phyloP scores from a whole-genome alignment of 2,888 invertebrate genomes.

The Choristoneura rosaceana region DNA sequence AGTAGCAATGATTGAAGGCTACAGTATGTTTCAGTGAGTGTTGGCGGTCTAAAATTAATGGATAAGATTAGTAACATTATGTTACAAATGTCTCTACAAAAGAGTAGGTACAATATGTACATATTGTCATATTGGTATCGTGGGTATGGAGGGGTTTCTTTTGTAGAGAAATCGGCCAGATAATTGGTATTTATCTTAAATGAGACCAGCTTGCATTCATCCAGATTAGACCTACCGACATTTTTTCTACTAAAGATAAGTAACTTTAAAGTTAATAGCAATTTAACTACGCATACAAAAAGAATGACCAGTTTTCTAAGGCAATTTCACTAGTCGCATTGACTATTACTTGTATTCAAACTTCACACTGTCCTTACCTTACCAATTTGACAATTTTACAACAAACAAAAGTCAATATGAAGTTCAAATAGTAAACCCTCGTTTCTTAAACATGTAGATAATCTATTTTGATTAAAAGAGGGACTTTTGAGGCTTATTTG shows the following conservation, averaged over 20 bases:
- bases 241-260: conserved; percentile 32
- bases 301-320: conserved; percentile 35
- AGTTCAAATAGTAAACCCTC: conserved; percentile 17
- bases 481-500: conserved; percentile 16
- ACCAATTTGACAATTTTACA: neutral
- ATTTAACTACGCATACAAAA: conserved; percentile 23
- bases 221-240: conserved; percentile 6
- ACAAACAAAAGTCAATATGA: conserved; percentile 5
- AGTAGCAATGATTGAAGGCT: neutral
- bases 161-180: neutral
- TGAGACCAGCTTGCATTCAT: conserved; percentile 4
- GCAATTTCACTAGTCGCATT: conserved; percentile 33
- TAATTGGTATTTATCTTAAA: neutral
- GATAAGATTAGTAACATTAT: conserved; percentile 3
- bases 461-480: conserved; percentile 29
- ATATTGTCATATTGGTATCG: neutral
- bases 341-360: conserved; percentile 3
- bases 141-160: neutral
- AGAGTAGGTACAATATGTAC: no score
- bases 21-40: neutral
- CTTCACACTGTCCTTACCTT: conserved; percentile 10
- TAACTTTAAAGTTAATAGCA: conserved; percentile 13
- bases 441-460: conserved; percentile 33
- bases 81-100: no score
- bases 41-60: neutral